Percentiles rank a stretch among this genome's conserved stretches.
Evolutionary conservation across 2,797 vertebrate species (phyloP).

Genomic region (Rhinatrema bivittatum): DNA sequence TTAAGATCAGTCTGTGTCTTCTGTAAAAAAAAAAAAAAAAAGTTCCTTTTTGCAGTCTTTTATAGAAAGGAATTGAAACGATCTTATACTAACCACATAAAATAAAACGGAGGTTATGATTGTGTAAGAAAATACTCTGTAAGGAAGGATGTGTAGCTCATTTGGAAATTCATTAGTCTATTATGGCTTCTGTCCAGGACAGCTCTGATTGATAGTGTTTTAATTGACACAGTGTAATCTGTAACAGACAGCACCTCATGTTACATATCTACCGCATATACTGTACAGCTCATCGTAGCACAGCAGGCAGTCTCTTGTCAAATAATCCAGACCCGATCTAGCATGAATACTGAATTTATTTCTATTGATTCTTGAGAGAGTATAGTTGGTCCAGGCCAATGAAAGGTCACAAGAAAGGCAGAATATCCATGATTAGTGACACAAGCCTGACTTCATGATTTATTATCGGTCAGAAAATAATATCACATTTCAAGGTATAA

Average conservation of each 20-base stretch:
- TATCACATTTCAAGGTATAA: constrained; percentile 21
- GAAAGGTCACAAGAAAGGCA: constrained; percentile 15
- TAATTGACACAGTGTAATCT: too few relatives aligned
- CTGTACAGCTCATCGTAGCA: neutral
- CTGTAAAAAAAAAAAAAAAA: too few relatives aligned
- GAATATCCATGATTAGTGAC: constrained; percentile 15
- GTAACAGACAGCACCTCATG: neutral
- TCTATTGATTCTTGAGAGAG: neutral
- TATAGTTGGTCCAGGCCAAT: constrained; percentile 12
- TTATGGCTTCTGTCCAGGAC: too few relatives aligned
- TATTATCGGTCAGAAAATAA: constrained; percentile 31
- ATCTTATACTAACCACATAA: too few relatives aligned
- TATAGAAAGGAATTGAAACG: too few relatives aligned
- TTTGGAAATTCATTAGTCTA: too few relatives aligned
- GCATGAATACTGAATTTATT: constrained; percentile 23
- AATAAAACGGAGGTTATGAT: too few relatives aligned
- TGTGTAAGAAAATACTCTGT: too few relatives aligned
- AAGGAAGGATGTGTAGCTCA: too few relatives aligned
- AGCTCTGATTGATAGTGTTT: too few relatives aligned
- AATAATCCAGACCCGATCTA: constrained; percentile 2
- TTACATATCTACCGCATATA: neutral
- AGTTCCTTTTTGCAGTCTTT: too few relatives aligned
- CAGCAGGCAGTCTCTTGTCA: neutral
- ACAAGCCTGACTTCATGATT: constrained; percentile 23
- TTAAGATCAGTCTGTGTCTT: too few relatives aligned